phyloP scores from a whole-genome alignment of 2,113 vertebrate species.

The Anas platyrhynchos region DNA sequence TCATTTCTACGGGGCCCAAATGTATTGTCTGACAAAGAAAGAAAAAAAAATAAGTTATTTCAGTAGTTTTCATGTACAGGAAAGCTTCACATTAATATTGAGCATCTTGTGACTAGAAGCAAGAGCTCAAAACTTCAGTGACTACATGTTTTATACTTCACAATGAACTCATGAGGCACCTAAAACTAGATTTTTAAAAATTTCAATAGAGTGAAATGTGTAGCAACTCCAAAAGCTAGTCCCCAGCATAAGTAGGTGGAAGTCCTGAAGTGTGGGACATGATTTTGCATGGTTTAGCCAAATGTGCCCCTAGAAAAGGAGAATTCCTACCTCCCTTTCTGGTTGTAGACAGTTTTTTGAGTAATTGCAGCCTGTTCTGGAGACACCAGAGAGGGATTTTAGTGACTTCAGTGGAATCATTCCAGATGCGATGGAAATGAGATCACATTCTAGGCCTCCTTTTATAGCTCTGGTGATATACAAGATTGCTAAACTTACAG shows the following conservation, averaged over 20 bases:
- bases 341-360: neutral
- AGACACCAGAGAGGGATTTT: neutral
- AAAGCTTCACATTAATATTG: neutral
- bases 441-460: neutral
- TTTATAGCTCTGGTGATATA: constrained; percentile 16
- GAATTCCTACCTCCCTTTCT: neutral
- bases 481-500: neutral
- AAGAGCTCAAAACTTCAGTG: neutral
- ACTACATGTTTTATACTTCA: neutral
- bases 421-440: constrained; percentile 39
- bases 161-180: neutral
- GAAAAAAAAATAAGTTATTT: neutral
- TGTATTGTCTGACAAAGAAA: neutral
- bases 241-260: neutral
- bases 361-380: neutral
- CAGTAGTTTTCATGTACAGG: neutral
- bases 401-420: neutral
- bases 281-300: neutral
- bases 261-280: neutral
- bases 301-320: neutral
- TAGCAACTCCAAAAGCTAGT: neutral
- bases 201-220: neutral
- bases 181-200: neutral
- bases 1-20: neutral
- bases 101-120: neutral